Evolutionary conservation across 92 coral and sea anemone species (phyloP).

Genomic region (Paragorgia papillata): DNA sequence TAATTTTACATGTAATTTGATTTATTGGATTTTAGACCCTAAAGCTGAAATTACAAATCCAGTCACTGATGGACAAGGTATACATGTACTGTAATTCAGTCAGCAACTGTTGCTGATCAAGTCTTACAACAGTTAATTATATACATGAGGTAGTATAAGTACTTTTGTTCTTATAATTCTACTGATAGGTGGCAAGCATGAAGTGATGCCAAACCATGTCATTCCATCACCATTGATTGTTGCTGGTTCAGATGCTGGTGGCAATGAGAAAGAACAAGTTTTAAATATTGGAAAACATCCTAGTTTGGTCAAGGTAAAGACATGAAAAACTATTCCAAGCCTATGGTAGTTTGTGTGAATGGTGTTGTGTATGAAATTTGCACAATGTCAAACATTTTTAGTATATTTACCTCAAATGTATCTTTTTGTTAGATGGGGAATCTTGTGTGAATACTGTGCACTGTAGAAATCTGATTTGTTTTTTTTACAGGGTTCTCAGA

Average conservation of each 20-base stretch:
- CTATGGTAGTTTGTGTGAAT: too few relatives aligned
- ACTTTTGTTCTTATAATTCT: too few relatives aligned
- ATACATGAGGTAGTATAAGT: too few relatives aligned
- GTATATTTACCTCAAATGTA: background rate
- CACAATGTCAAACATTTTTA: too few relatives aligned
- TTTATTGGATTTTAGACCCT: slow-evolving; percentile 62
- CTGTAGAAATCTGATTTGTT: too few relatives aligned
- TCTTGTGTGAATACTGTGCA: too few relatives aligned
- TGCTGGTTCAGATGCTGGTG: slow-evolving; percentile 59
- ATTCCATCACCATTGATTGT: slow-evolving; percentile 74
- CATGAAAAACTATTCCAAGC: background rate
- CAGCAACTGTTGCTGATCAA: too few relatives aligned
- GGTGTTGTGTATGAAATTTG: too few relatives aligned
- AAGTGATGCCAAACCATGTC: slow-evolving; percentile 85
- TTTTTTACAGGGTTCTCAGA: slow-evolving; percentile 75
- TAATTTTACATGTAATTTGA: background rate
- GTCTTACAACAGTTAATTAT: too few relatives aligned
- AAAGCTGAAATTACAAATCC: slow-evolving; percentile 79
- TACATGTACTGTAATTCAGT: background rate
- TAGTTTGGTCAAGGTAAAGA: slow-evolving; percentile 78
- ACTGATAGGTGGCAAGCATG: slow-evolving; percentile 49
- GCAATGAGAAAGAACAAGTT: slow-evolving; percentile 66
- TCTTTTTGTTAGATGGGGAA: too few relatives aligned
- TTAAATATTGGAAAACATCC: slow-evolving; percentile 90
- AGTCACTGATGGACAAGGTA: slow-evolving; percentile 40